Conservation (phyloP, 2,113 vertebrate genomes). For the Aegithalos caudatus region DNA sequence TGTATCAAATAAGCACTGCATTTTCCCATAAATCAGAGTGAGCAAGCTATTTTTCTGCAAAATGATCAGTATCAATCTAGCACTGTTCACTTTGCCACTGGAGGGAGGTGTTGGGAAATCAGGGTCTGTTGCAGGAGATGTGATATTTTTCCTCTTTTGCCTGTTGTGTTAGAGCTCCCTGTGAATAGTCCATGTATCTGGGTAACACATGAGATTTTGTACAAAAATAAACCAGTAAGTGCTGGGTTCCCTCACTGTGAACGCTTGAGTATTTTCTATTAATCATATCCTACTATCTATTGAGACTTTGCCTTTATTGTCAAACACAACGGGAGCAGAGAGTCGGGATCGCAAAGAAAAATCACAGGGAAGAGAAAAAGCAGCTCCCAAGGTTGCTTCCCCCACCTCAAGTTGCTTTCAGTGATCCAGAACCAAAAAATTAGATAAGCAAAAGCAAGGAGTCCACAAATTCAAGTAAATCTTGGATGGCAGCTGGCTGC, state of each 20-base stretch:
- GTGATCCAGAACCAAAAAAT: not conserved
- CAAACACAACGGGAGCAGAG: not conserved
- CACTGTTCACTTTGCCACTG: not conserved
- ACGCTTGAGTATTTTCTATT: not conserved
- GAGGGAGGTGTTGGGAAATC: not conserved
- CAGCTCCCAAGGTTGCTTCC: not conserved
- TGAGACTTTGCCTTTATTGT: not conserved
- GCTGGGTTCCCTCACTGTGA: fast-evolving
- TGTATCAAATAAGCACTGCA: not conserved
- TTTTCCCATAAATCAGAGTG: not conserved
- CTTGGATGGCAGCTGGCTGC: not conserved
- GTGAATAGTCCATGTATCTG: not conserved
- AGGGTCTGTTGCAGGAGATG: not conserved
- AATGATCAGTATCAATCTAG: not conserved
- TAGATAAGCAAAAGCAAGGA: not conserved
- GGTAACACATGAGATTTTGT: not conserved
- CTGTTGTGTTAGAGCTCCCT: not conserved
- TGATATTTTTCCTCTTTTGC: not conserved
- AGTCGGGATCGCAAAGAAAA: not conserved
- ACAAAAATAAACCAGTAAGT: not conserved
- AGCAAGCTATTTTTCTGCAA: not conserved
- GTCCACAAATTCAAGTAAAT: not conserved
- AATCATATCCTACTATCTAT: not conserved
- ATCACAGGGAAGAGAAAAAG: not conserved
- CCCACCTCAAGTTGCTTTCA: not conserved